Evolutionary conservation across 2,888 invertebrate species (phyloP).

Genomic region (Labia minor): DNA sequence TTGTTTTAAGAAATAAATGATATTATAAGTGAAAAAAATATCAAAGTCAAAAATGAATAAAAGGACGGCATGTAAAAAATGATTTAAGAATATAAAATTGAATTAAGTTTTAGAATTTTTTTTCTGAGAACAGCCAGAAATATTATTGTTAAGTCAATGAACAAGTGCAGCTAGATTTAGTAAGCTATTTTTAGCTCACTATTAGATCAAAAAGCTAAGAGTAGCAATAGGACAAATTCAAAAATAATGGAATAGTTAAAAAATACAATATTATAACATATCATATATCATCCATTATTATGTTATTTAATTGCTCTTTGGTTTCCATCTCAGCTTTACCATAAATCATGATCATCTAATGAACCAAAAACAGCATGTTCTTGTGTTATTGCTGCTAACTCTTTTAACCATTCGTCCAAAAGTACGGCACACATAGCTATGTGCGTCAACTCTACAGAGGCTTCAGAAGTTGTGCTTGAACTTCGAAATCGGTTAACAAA

Average conservation of each 20-base stretch:
- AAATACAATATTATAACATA: neutral
- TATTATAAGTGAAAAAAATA: too few relatives aligned
- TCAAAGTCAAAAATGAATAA: too few relatives aligned
- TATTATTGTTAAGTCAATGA: too few relatives aligned
- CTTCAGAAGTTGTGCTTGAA: neutral
- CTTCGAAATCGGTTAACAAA: neutral
- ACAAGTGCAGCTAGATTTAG: too few relatives aligned
- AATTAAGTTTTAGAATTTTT: too few relatives aligned
- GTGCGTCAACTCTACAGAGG: conserved; percentile 39
- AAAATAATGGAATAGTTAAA: neutral
- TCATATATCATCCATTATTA: neutral
- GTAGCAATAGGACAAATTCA: neutral
- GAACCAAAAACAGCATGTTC: conserved; percentile 60
- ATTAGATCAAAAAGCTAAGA: neutral
- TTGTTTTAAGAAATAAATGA: too few relatives aligned
- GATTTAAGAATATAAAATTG: too few relatives aligned
- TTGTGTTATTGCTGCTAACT: conserved; percentile 85
- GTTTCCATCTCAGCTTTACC: neutral
- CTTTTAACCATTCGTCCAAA: conserved; percentile 90
- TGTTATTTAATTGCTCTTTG: neutral
- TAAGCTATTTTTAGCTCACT: too few relatives aligned
- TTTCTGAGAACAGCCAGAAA: too few relatives aligned
- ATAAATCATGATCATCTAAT: neutral
- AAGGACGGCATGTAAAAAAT: too few relatives aligned
- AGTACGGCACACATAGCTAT: conserved; percentile 74